Evolutionary conservation across 2,797 vertebrate species (phyloP).

Genomic region (Microctenopoma lineatum): DNA sequence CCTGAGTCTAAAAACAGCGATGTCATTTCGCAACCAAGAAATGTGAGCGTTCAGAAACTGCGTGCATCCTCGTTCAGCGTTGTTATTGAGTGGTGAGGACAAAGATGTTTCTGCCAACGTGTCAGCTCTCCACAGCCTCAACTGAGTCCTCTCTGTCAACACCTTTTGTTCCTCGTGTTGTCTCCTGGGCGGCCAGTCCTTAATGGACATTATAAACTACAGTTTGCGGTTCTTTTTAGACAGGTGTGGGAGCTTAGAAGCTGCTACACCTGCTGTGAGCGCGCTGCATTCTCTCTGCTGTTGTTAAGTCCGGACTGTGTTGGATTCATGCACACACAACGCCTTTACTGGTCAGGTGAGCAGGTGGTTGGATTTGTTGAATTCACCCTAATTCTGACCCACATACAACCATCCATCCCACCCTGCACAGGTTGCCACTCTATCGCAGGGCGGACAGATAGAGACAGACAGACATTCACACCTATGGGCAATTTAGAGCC

Average conservation of each 20-base stretch:
- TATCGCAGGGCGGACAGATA: too few relatives aligned
- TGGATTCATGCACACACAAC: conserved; percentile 31
- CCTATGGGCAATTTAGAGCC: too few relatives aligned
- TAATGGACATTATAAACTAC: not conserved
- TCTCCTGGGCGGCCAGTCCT: conserved; percentile 6
- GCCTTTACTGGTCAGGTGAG: conserved; percentile 36
- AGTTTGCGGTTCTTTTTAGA: not conserved
- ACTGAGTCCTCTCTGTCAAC: conserved; percentile 23
- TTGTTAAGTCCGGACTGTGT: conserved; percentile 32
- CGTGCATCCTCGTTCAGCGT: not conserved
- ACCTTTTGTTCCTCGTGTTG: conserved; percentile 55
- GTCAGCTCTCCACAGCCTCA: conserved; percentile 56
- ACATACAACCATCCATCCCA: not conserved
- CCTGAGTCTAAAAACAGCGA: not conserved
- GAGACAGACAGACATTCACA: too few relatives aligned
- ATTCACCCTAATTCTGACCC: conserved; percentile 20
- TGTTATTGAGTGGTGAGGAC: conserved; percentile 17
- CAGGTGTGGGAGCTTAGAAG: not conserved
- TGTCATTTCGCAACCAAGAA: not conserved
- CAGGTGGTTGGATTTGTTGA: conserved; percentile 67
- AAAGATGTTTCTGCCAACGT: conserved; percentile 59
- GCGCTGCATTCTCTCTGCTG: not conserved
- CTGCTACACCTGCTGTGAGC: conserved; percentile 2
- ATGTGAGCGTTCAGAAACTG: not conserved
- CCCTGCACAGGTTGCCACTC: too few relatives aligned